phyloP scores from a whole-genome alignment of 2,888 invertebrate species.

The Lasioglossum vierecki region DNA sequence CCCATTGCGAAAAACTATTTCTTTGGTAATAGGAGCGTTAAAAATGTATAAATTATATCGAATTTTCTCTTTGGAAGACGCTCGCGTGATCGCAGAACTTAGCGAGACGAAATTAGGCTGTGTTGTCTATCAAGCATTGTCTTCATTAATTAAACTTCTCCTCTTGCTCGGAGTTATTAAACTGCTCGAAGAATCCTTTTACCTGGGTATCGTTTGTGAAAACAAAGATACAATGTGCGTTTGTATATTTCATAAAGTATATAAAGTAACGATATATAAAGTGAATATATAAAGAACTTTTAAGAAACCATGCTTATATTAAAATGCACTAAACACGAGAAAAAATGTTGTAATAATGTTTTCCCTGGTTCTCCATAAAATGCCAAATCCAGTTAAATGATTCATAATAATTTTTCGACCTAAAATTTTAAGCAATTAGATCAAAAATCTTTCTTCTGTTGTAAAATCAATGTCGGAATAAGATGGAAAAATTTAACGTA shows the following conservation, averaged over 20 bases:
- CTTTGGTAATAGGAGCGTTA: not conserved
- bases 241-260: not conserved
- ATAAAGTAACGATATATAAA: no score
- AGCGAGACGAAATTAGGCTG: not conserved
- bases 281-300: no score
- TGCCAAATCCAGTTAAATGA: no score
- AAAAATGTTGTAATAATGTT: no score
- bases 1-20: constrained; percentile 14
- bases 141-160: not conserved
- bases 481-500: no score
- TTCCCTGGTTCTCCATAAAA: no score
- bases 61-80: not conserved
- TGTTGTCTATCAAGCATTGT: not conserved
- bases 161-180: not conserved
- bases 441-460: no score
- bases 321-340: no score
- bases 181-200: not conserved
- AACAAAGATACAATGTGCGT: not conserved
- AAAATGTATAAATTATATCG: constrained; percentile 3
- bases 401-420: no score
- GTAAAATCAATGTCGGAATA: no score
- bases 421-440: no score
- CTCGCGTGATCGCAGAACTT: not conserved
- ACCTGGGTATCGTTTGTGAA: not conserved
- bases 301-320: no score